Evolutionary conservation across 64 coral and sea anemone genomes (phyloP), one percentile per base, ranked within the genome.

Genomic region (Stichodactyla helianthus): DNA sequence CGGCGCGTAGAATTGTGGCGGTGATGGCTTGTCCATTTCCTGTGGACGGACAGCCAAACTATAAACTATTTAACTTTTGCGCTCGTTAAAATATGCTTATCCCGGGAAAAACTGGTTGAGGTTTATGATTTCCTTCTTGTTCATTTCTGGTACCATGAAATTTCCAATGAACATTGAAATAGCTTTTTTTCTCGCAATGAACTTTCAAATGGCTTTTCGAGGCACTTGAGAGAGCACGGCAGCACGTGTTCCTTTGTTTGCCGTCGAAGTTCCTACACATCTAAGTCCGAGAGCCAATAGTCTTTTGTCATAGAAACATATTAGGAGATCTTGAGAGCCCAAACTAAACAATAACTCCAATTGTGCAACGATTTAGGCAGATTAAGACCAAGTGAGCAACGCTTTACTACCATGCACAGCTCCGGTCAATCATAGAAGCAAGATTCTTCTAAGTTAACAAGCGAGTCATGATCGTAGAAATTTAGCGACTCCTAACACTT

Each of bases 191-290:
- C 62, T 65, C 22, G 62, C 62, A 65, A 65, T 65, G 62, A 65
- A 65, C 62, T 22, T 65, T 65, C 62, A 81, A 81, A 81, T 81
- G 78, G 78, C 78, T 81, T 81, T 81, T 81, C 14, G 51, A 81
- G 35, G 78, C 78, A 81, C 51, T 81, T 81, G 78, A 81, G 12
- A 19, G 78, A 81, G 52, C 78, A 81, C 78, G 50, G 12, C 35
- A n/a, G 78, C 78, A 81, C 78, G 78, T 81, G 78, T 81, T 81
- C 50, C 20, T 81, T 81, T 81, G 78, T 81, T 81, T 81, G 78
- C 78, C 50, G 35, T 54, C 51, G 26, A 50, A 81, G 78, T 81
- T 81, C 78, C 78, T 44, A 81, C 78, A 81, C 78, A 81, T 81
- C 78, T 51, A 81, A 54, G 78, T 81, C 78, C 78, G 78, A 51